phyloP scores from a whole-genome alignment of 2,113 vertebrate genomes.

The Thymallus thymallus region DNA sequence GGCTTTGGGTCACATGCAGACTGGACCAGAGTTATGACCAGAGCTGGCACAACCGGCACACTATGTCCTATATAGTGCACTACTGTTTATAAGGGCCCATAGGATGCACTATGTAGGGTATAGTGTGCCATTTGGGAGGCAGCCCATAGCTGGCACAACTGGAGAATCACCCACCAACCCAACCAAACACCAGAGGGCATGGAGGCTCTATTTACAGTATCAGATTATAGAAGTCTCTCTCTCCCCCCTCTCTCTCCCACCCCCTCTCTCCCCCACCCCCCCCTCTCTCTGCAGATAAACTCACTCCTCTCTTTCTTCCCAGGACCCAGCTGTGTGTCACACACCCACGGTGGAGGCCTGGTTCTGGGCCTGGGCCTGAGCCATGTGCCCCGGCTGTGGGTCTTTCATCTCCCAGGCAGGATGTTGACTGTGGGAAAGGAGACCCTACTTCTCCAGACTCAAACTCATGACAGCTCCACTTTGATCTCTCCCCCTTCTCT shows the following conservation, averaged over 20 bases:
- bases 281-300: neutral
- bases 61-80: too few species aligned
- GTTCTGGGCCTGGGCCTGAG: slow-evolving; percentile 17
- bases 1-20: neutral
- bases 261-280: too few species aligned
- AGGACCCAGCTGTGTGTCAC: slow-evolving; percentile 14
- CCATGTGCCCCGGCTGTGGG: neutral
- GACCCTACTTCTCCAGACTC: neutral
- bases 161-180: neutral
- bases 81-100: too few species aligned
- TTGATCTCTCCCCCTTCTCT: slow-evolving; percentile 48
- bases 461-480: slow-evolving; percentile 8
- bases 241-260: too few species aligned
- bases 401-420: slow-evolving; percentile 25
- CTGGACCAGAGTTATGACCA: neutral
- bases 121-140: too few species aligned
- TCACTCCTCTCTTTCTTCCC: slow-evolving; percentile 2
- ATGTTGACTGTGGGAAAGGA: slow-evolving; percentile 49
- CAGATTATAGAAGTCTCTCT: neutral
- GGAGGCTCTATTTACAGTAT: neutral
- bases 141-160: neutral
- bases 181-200: neutral
- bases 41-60: neutral
- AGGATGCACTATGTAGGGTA: too few species aligned
- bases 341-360: neutral